A percentile compares a stretch with the other conserved stretches of the same genome.
Evolutionary conservation across 1,140 invertebrate genomes (phyloP).

Genomic region (Papilio polyxenes): DNA sequence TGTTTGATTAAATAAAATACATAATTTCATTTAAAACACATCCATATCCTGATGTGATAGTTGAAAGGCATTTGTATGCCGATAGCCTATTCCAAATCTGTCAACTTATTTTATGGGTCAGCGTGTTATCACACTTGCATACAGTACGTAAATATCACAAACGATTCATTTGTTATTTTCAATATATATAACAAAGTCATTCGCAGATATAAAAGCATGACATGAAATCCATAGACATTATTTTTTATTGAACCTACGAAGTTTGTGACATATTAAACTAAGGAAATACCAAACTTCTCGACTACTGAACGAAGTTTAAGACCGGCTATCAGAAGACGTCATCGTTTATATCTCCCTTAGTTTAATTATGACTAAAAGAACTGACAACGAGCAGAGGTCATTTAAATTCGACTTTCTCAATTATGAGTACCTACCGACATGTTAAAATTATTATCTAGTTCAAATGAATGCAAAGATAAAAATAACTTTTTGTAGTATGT

Average conservation of each 20-base stretch:
- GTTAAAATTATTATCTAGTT: no score
- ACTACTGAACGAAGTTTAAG: no score
- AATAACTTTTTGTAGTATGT: no score
- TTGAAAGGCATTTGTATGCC: constrained; percentile 33
- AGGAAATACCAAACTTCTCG: background rate
- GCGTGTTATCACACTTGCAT: constrained; percentile 42
- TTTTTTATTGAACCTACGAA: background rate
- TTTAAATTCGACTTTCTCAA: no score
- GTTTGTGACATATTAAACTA: background rate
- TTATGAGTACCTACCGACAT: no score
- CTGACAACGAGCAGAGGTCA: no score
- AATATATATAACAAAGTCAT: background rate
- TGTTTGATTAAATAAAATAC: background rate
- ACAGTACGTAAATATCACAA: background rate
- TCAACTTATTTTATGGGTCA: constrained; percentile 48
- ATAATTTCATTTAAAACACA: background rate
- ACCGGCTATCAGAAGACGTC: no score
- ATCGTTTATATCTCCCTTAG: no score
- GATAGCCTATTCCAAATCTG: constrained; percentile 48
- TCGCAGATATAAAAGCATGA: background rate
- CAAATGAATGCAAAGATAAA: no score
- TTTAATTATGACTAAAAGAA: no score
- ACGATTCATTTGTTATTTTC: background rate
- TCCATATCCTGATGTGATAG: background rate
- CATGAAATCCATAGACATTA: background rate